phyloP scores from a whole-genome alignment of 2,113 vertebrate species.

The Dipodomys ordii region DNA sequence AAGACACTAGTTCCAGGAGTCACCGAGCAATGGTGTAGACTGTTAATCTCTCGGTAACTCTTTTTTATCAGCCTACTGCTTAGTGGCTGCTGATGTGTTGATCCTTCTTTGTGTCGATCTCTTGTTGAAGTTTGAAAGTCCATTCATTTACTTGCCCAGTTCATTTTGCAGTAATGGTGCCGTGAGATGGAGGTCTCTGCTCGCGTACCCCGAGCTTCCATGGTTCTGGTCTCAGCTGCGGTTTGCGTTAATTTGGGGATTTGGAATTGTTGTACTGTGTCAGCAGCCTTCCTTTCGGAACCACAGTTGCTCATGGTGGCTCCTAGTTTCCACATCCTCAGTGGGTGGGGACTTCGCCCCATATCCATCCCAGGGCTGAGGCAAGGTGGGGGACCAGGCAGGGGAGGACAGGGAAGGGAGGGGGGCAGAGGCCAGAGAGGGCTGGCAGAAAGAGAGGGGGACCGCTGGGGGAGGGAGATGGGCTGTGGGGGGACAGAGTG shows the following conservation, averaged over 20 bases:
- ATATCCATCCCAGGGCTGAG: no score
- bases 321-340: background rate
- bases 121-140: no score
- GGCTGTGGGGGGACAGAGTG: no score
- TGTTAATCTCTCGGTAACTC: background rate
- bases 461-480: no score
- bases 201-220: background rate
- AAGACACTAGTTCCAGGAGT: no score
- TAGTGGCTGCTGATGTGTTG: fast-evolving
- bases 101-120: background rate
- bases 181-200: background rate
- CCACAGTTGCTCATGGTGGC: background rate
- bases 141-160: background rate
- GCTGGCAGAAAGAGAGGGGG: no score
- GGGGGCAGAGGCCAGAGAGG: no score
- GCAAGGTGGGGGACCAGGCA: no score
- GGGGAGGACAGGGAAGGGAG: no score
- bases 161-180: background rate
- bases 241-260: background rate
- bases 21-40: fast-evolving
- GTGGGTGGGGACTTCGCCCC: fast-evolving
- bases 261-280: background rate
- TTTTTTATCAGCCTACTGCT: background rate
- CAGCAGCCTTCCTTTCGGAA: background rate
- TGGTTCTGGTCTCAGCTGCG: background rate